A percentile compares a stretch with the other conserved stretches of the same genome.
These are phyloP conservation scores for Xylophagus ater DNA, from an alignment of 2,888 invertebrate species.

Conservation along the genomic window DNA sequence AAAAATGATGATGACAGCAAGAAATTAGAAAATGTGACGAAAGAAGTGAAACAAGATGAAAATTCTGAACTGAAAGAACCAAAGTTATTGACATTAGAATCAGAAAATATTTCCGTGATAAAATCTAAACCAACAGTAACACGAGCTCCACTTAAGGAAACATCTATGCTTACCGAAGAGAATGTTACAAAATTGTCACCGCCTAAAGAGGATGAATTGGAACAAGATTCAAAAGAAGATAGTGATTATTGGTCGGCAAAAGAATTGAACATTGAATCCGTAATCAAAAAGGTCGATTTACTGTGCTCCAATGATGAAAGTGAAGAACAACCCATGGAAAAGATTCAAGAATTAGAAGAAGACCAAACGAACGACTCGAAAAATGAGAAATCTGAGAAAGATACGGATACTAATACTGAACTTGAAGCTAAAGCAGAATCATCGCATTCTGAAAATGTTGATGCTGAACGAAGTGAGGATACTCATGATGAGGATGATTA, in stretches of 20 bases:
- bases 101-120: constrained; percentile 11
- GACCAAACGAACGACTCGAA: neutral
- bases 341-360: constrained; percentile 3
- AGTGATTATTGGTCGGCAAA: constrained; percentile 69
- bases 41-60: neutral
- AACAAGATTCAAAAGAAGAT: constrained; percentile 52
- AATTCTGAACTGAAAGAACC: neutral
- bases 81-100: too few relatives aligned
- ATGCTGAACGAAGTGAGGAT: constrained; percentile 16
- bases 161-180: constrained; percentile 30
- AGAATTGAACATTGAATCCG: constrained; percentile 69
- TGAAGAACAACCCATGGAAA: constrained; percentile 1
- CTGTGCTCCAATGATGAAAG: constrained; percentile 43
- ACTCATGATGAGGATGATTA: constrained; percentile 31
- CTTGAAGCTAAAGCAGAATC: neutral
- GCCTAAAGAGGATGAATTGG: constrained; percentile 34
- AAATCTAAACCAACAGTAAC: constrained; percentile 15
- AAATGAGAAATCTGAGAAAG: constrained; percentile 13
- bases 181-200: constrained; percentile 31
- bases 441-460: constrained; percentile 5
- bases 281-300: constrained; percentile 67
- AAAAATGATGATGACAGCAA: too few relatives aligned
- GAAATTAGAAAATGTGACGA: neutral
- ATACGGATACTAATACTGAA: constrained; percentile 9
- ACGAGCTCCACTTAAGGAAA: constrained; percentile 20